Evolutionary conservation across 2,888 invertebrate species (phyloP), one percentile per base, ranked within the genome.

Genomic region (Ectemnius lituratus): DNA sequence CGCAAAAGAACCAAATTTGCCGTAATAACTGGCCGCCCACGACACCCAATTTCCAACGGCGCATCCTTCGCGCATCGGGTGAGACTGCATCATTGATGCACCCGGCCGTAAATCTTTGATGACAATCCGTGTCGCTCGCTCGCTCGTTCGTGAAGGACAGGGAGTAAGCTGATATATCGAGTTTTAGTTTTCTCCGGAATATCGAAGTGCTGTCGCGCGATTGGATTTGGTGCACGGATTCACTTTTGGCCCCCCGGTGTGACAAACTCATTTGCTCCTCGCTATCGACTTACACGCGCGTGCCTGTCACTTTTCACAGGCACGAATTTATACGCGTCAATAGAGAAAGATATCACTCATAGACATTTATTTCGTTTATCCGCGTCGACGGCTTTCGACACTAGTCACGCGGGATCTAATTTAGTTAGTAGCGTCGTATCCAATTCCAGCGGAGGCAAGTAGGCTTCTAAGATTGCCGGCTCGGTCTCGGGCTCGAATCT

Each of bases 1-100:
- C 63, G 69, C 61, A 68, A 64, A 80, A 75, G 57, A 77, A 70
- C 66, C 37, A 45, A 71, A 79, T 83, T 81, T 73, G 23, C 70
- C 60, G 63, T 76, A 77, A 82, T 71, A 79, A 78, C 62, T 56
- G 60, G 27, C 20, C 64, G 52, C 49, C 16, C 57, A 56, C 67
- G 23, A 16, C 57, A 58, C 62, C 66, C 69, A 68, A 71, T 73
- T 73, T 59, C 59, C 52, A 61, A 56, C 59, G 62, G n/a, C 5
- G 70, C 52, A 59, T 66, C 46, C 69, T 57, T 47, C 64, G 62
- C 16, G 28, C 57, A 52, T 23, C 20, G 23, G 52, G 16, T 23
- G 37, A 16, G 58, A 20, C 37, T 63, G 67, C 67, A 67, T 78
- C 64, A 68, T 66, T 66, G 70, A 75, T 63, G 75, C 61, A 37